Base-by-base conservation (phyloP, 2,888 invertebrate genomes). In the Euproctis similis region DNA sequence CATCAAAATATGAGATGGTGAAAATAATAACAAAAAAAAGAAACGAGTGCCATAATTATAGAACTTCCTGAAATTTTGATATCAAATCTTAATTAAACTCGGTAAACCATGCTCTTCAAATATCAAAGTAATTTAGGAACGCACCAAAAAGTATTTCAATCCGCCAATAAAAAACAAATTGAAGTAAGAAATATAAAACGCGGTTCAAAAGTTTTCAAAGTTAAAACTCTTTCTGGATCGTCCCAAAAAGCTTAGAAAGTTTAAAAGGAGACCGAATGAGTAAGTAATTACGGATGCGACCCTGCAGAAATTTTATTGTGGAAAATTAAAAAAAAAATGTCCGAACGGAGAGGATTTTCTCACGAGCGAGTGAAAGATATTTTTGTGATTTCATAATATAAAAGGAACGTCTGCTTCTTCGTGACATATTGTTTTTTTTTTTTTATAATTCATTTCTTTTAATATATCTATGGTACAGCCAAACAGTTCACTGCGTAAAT, bases 211-310 rank as follows among this genome's bases (percentile, higher is more conserved):
- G 40, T 45, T 42, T 44, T 36, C 32, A 6, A 36, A 46, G 40
- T 38, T 38, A 36, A 31, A 32, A 26, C 30, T 25, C 14, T 25
- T 18, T 19, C 28, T 18, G 16, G 24, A 19, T 24, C 19, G 24
- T 19, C 21, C 20, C 21, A 28, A 40, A 39, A 37, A 28, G 38
- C 41, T 48, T 46, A 53, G 50, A 55, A 35, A 30, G 27, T 22
- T 24, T n/a, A n/a, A n/a, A n/a, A 4, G 14, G 14, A 4, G 14
- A 14, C 4, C 41, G 41, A 55, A 55, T 53, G 43, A 49, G 43
- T 41, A 36, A 46, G 46, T 51, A 51, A 48, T 50, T 38, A 37
- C 40, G 34, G 39, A 30, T 29, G 21, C 34, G 36, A 23, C 26
- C 36, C 30, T n/a, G n/a, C n/a, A n/a, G n/a, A n/a, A n/a, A 35